Conservation (phyloP, 2,113 vertebrate genomes). For the Quiscalus mexicanus region DNA sequence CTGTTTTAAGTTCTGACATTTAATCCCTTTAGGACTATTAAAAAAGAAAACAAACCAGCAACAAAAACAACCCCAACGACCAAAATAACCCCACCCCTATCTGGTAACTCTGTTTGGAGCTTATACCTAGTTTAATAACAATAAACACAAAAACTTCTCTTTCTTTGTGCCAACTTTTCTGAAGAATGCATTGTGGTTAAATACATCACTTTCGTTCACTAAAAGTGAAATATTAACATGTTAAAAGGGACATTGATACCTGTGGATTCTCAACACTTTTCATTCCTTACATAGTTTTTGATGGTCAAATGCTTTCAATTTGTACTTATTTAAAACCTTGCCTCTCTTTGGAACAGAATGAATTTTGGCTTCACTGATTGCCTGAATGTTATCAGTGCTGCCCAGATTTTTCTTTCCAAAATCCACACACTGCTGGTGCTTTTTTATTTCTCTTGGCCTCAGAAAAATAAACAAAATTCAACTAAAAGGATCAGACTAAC, state of each 20-base stretch:
- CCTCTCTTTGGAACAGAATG: not conserved
- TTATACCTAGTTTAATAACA: not conserved
- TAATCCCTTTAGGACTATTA: not conserved
- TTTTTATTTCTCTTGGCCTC: not conserved
- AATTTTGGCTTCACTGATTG: not conserved
- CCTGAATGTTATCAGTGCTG: not conserved
- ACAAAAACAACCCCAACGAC: not conserved
- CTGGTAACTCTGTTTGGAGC: not conserved
- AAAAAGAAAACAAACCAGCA: not conserved
- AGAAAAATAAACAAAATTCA: not conserved
- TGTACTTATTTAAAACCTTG: not conserved
- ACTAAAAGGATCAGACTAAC: not conserved
- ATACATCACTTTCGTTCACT: not conserved
- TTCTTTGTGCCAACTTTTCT: not conserved
- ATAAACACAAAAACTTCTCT: not conserved
- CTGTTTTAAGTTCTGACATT: not conserved
- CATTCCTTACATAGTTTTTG: not conserved
- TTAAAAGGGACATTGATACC: not conserved
- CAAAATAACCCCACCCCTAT: rapidly evolving
- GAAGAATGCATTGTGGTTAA: not conserved
- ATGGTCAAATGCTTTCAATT: not conserved
- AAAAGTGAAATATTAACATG: not conserved
- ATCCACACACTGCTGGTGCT: not conserved
- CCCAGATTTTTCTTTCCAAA: not conserved
- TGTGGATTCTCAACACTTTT: not conserved